Percentiles rank a stretch among this genome's conserved stretches.
Evolutionary conservation across 2,797 vertebrate species (phyloP).

Genomic region (Sphenopsis melanotis): DNA sequence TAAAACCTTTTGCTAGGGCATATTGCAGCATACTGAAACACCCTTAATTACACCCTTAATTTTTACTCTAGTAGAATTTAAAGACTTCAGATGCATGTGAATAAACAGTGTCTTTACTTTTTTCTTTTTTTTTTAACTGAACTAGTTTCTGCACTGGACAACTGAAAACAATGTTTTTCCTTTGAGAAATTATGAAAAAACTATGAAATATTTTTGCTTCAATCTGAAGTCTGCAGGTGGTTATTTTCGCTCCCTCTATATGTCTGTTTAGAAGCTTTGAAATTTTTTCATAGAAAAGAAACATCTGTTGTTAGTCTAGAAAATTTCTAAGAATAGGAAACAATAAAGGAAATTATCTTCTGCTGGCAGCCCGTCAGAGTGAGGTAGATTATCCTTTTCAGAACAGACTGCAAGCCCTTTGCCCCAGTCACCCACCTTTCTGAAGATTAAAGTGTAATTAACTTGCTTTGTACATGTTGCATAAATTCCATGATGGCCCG

Average conservation of each 20-base stretch:
- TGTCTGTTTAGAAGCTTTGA: neutral
- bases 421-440: neutral
- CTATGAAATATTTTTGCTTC: neutral
- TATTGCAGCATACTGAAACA: neutral
- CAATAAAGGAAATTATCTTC: conserved; percentile 6
- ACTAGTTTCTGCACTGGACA: neutral
- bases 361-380: conserved; percentile 15
- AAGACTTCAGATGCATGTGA: neutral
- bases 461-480: neutral
- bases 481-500: neutral
- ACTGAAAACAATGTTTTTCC: neutral
- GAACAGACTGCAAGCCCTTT: neutral
- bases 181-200: neutral
- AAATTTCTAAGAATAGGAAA: conserved; percentile 22
- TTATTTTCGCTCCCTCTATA: neutral
- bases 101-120: neutral
- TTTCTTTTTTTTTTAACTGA: neutral
- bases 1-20: neutral
- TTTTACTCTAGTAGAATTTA: neutral
- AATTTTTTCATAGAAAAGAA: neutral
- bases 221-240: neutral
- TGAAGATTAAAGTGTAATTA: neutral
- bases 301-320: neutral
- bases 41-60: neutral
- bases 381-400: neutral